A percentile compares a stretch with the other conserved stretches of the same genome.
Conservation (phyloP, 2,113 vertebrate genomes). For the Muntiacus reevesi region DNA sequence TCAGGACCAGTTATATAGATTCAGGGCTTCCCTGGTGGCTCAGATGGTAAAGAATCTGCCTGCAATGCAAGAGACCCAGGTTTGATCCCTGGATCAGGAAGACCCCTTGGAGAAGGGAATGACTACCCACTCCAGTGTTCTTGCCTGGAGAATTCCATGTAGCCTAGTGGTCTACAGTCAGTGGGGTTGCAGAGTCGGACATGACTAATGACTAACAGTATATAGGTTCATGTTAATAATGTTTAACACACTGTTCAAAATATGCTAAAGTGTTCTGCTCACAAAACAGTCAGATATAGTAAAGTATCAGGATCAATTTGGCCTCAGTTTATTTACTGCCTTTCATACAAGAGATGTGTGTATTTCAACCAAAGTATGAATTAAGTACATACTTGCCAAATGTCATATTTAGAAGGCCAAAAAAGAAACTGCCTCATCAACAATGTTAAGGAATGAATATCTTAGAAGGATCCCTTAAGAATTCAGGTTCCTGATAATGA, state of each 20-base stretch:
- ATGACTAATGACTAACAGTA: background rate
- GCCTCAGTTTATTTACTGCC: background rate
- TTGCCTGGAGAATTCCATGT: background rate
- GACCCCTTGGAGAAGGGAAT: background rate
- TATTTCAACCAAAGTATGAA: background rate
- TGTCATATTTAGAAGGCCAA: background rate
- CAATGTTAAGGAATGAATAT: background rate
- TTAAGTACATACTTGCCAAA: background rate
- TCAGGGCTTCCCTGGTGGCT: background rate
- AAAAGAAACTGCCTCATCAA: background rate
- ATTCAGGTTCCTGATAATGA: background rate
- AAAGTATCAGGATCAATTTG: background rate
- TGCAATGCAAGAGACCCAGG: background rate
- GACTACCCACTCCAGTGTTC: background rate
- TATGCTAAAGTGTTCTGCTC: background rate
- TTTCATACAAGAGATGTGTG: background rate
- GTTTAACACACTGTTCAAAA: background rate
- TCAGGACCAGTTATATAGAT: slow-evolving; percentile 39
- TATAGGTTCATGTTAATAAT: slow-evolving; percentile 42
- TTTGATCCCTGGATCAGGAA: background rate
- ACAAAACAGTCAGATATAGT: slow-evolving; percentile 3
- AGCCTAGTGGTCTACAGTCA: background rate
- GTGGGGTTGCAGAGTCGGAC: accelerated
- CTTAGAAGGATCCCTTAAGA: background rate
- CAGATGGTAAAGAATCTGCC: background rate